Percentiles rank a stretch among this genome's conserved stretches.
phyloP scores from a whole-genome alignment of 2,797 vertebrate genomes.

The Phylloscopus collybita region DNA sequence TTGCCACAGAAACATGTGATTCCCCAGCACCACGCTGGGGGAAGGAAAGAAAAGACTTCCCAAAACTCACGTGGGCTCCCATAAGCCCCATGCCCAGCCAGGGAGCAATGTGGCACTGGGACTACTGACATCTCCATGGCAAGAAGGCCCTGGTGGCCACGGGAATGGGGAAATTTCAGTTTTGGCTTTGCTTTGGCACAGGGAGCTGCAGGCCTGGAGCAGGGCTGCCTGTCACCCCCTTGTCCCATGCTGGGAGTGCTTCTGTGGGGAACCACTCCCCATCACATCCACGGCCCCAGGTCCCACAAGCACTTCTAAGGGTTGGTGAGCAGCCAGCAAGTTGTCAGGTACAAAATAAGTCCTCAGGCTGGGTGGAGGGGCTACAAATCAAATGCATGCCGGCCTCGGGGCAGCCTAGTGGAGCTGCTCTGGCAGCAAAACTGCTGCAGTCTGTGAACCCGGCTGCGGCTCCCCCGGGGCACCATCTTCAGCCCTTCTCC shows the following conservation, averaged over 20 bases:
- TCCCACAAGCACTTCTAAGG: background rate
- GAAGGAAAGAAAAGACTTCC: conserved; percentile 13
- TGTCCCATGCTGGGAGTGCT: fast-evolving
- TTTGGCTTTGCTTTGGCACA: background rate
- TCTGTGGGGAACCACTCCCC: background rate
- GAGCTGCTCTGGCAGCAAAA: background rate
- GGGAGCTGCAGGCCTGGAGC: background rate
- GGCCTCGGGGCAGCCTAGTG: background rate
- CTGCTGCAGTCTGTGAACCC: background rate
- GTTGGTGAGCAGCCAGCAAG: conserved; percentile 39
- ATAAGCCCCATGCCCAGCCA: background rate
- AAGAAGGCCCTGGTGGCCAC: background rate
- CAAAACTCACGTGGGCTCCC: background rate
- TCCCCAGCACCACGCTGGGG: fast-evolving
- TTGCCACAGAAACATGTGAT: background rate
- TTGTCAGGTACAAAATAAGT: conserved; percentile 13
- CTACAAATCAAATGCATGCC: background rate
- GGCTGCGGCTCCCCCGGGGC: background rate
- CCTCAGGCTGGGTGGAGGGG: background rate
- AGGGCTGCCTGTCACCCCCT: background rate
- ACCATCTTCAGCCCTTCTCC: background rate
- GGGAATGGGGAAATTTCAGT: too few species aligned
- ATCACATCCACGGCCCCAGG: background rate
- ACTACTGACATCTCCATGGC: background rate
- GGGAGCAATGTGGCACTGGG: fast-evolving